Evolutionary conservation across 2,113 vertebrate genomes (phyloP).

Genomic region (Propithecus coquereli): DNA sequence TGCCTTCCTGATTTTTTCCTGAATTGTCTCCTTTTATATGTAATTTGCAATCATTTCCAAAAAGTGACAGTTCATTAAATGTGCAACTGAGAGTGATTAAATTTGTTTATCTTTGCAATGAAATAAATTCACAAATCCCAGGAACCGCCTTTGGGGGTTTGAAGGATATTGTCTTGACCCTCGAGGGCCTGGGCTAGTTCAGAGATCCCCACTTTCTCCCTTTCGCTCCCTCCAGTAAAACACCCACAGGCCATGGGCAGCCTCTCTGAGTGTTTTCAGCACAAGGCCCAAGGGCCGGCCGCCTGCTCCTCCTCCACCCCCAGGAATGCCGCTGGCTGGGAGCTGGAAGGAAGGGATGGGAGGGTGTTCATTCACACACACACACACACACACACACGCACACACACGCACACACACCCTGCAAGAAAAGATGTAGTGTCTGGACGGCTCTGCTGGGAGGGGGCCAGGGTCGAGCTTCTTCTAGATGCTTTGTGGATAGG

Average conservation of each 20-base stretch:
- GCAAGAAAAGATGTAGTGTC: background rate
- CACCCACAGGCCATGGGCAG: background rate
- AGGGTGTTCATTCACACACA: background rate
- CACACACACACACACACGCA: background rate
- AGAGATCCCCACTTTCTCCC: background rate
- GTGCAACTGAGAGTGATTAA: conserved; percentile 28
- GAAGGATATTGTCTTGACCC: background rate
- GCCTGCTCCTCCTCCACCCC: background rate
- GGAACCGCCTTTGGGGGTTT: background rate
- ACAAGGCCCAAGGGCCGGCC: background rate
- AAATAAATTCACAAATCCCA: conserved; percentile 3
- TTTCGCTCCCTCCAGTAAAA: background rate
- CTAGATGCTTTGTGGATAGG: background rate
- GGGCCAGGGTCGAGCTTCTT: background rate
- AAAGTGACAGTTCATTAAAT: conserved; percentile 64
- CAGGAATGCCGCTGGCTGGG: conserved; percentile 1
- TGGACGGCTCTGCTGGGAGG: background rate
- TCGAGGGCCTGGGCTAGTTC: background rate
- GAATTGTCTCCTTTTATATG: conserved; percentile 54
- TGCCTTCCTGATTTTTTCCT: background rate
- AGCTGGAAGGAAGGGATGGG: background rate
- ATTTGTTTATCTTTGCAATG: conserved; percentile 55
- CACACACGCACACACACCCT: background rate
- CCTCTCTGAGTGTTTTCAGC: background rate
- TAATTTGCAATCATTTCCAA: conserved; percentile 67